Percentiles rank a stretch among this genome's conserved stretches.
Evolutionary conservation across 2,113 vertebrate species (phyloP).

Genomic region (Centropus unirufus): DNA sequence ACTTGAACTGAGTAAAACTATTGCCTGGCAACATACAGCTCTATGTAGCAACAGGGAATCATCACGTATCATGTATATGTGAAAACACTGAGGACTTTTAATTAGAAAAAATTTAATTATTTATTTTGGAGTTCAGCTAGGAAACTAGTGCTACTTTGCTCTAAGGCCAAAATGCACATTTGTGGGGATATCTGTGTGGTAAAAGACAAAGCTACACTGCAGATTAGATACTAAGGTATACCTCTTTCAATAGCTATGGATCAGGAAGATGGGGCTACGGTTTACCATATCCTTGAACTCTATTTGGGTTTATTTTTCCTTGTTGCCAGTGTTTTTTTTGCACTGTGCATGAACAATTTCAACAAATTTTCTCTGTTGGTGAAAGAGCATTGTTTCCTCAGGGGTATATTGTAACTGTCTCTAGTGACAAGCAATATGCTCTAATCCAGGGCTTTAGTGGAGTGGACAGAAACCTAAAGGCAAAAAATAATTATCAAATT

Average conservation of each 20-base stretch:
- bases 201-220: not conserved
- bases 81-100: not conserved
- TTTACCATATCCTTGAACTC: not conserved
- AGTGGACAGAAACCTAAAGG: not conserved
- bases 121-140: not conserved
- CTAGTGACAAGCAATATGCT: not conserved
- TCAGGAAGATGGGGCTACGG: not conserved
- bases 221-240: not conserved
- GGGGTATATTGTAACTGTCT: not conserved
- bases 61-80: not conserved
- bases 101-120: not conserved
- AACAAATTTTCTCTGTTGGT: not conserved
- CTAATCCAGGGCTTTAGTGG: not conserved
- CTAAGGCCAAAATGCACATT: not conserved
- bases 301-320: not conserved
- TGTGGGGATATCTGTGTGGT: not conserved
- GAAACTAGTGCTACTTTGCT: not conserved
- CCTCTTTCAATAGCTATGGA: not conserved
- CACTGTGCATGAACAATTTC: rapidly evolving
- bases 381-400: not conserved
- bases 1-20: not conserved
- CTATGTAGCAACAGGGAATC: not conserved
- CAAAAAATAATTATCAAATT: not conserved
- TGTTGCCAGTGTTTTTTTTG: not conserved
- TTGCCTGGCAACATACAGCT: not conserved